A percentile compares a stretch with the other conserved stretches of the same genome.
phyloP scores from a whole-genome alignment of 2,888 invertebrate genomes.

The Hydriomena furcata region DNA sequence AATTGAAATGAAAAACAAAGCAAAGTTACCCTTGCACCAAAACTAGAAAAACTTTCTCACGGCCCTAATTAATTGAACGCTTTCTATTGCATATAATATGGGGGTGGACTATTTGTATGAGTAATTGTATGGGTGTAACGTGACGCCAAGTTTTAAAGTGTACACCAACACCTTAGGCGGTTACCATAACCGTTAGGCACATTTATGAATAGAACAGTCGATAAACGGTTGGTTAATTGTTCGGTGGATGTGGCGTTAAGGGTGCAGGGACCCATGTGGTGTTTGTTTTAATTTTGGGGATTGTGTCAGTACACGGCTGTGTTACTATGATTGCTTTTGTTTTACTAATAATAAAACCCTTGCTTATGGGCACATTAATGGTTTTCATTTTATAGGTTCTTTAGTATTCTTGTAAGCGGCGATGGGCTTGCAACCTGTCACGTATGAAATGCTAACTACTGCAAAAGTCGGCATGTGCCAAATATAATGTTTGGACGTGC shows the following conservation, averaged over 20 bases:
- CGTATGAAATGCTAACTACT: too few relatives aligned
- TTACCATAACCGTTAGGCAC: neutral
- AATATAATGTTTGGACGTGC: too few relatives aligned
- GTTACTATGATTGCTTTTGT: conserved; percentile 11
- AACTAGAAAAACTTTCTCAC: conserved; percentile 52
- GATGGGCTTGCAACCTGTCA: too few relatives aligned
- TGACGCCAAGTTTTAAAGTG: conserved; percentile 37
- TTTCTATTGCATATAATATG: conserved; percentile 62
- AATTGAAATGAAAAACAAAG: too few relatives aligned
- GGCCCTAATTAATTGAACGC: conserved; percentile 71
- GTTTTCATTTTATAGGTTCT: too few relatives aligned
- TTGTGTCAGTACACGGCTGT: conserved; percentile 12
- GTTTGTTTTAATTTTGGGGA: conserved; percentile 33
- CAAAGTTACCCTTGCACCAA: neutral
- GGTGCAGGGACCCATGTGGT: conserved; percentile 32
- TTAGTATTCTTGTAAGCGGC: too few relatives aligned
- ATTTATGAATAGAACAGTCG: neutral
- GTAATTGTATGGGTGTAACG: conserved; percentile 44
- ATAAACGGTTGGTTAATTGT: neutral
- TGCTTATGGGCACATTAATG: too few relatives aligned
- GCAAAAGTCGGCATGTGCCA: too few relatives aligned
- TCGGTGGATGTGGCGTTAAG: conserved; percentile 10
- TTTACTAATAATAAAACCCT: too few relatives aligned
- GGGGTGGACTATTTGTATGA: conserved; percentile 42
- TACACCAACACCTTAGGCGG: neutral